Base-by-base conservation (phyloP, 2,888 invertebrate genomes). In the Ommatoiulus sabulosus region DNA sequence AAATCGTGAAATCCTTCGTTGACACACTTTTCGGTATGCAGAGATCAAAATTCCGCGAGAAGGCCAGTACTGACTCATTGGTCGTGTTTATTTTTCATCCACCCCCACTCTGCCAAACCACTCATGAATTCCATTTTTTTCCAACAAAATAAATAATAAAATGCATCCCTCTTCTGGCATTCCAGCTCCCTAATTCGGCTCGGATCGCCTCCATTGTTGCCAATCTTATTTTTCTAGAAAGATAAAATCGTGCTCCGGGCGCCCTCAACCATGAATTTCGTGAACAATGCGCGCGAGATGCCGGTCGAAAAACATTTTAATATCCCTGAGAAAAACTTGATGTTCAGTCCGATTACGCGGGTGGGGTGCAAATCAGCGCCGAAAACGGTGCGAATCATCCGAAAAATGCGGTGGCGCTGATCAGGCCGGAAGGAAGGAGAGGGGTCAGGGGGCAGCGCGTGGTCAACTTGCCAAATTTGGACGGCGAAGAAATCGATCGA, bases 181-280 rank as follows among this genome's bases (percentile, higher is more conserved):
- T 57, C 57, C 57, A 57, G 17, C 57, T 57, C 17, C 17, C 57
- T 12, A 57, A 57, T 15, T 57, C 57, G 57, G 57, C 15, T 17
- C 15, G 57, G 57, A 57, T 57, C 57, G 57, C 57, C 57, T 57
- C 17, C 57, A 57, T 57, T 57, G 57, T 57, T 57, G 57, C 15
- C 57, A 15, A 17, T 57, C 57, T 57, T 57, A 57, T 57, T 57
- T 57, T 57, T 57, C 57, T 57, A 57, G 12, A 48, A 57, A 57
- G 57, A 57, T 57, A 57, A 57, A 57, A 57, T 57, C 57, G 57
- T 57, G 57, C 10, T 57, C 15, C 57, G 57, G 57, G 57, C 57
- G 57, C 57, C 57, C 17, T 57, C 57, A 57, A 57, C 57, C 57
- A 57, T 57, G 57, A 57, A 57, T 57, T 57, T 57, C 57, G 57